Base-by-base conservation (phyloP, 2,888 invertebrate species). In the Branchipolynoe longqiensis region DNA sequence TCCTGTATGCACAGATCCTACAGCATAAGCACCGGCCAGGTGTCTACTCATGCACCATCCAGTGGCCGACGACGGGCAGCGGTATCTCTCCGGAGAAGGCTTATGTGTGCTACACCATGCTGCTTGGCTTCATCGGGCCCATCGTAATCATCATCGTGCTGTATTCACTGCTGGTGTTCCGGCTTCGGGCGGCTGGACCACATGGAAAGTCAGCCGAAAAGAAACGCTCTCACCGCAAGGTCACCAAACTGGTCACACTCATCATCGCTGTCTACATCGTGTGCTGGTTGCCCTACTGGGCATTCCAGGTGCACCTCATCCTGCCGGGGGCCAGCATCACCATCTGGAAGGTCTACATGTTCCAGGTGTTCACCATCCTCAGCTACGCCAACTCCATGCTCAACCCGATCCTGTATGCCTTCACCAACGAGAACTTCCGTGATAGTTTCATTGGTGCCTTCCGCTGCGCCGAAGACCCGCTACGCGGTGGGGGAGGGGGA, bases 341-440 rank as follows among this genome's bases (percentile, higher is more conserved):
- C 3, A n/a, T 28, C 0, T 87, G 87, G 87, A 41, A 84, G 64
- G 25, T 88, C 40, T 59, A 81, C 85, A 54, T 87, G 54, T 87
- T 86, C 81, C 82, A 87, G 59, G 81, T 87, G 6, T 87, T 88
- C 81, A 89, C 87, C 28, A 38, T 89, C n/a, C 87, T 89, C 41
- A 86, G 84, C 41, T 89, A 89, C 78, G 88, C 89, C 38, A 89
- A 89, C 83, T 86, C 48, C n/a, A 85, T 86, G 87, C 62, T 89
- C 81, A 89, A 89, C 85, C 89, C 89, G 1, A 41, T 88, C 38
- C 87, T 89, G 31, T 89, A 89, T 86, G 89, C 88, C 58, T 89
- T 89, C 86, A 89, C 89, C 62, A 89, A 89, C 56, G 85, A 89
- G 28, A 85, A 84, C 81, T 89, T 89, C 81, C 69, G 88, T n/a